phyloP scores from a whole-genome alignment of 2,888 invertebrate species.

The Allolobophora icterica region DNA sequence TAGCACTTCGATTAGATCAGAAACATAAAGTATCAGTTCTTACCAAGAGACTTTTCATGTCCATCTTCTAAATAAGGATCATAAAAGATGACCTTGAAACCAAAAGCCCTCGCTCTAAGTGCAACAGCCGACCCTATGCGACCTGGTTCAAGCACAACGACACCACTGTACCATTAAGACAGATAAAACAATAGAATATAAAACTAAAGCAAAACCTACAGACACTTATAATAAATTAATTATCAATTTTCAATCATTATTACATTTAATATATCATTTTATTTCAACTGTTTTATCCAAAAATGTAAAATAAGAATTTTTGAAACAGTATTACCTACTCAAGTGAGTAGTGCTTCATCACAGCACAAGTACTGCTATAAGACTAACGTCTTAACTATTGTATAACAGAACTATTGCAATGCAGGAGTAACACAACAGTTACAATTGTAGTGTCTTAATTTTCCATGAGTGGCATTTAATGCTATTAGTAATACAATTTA shows the following conservation, averaged over 20 bases:
- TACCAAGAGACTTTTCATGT: conserved; percentile 18
- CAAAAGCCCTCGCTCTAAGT: conserved; percentile 14
- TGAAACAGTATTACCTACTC: too few relatives aligned
- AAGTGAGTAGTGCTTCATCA: too few relatives aligned
- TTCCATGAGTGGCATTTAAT: too few relatives aligned
- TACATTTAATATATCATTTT: too few relatives aligned
- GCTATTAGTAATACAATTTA: too few relatives aligned
- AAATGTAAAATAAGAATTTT: too few relatives aligned
- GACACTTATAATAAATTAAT: neutral
- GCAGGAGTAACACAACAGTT: too few relatives aligned
- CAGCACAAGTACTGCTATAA: too few relatives aligned
- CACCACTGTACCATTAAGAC: neutral
- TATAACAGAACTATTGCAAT: too few relatives aligned
- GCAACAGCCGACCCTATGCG: conserved; percentile 26
- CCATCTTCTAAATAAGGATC: conserved; percentile 21
- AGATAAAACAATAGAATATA: neutral
- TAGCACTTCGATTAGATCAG: neutral
- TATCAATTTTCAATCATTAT: neutral
- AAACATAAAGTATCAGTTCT: neutral
- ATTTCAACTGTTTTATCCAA: too few relatives aligned
- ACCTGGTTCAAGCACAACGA: neutral
- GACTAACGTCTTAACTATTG: too few relatives aligned
- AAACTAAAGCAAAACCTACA: neutral
- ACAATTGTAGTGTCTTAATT: too few relatives aligned
- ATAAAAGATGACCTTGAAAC: conserved; percentile 22